A percentile compares a stretch with the other conserved stretches of the same genome.
phyloP scores from a whole-genome alignment of 92 coral and sea anemone genomes.

The Heteractis magnifica region DNA sequence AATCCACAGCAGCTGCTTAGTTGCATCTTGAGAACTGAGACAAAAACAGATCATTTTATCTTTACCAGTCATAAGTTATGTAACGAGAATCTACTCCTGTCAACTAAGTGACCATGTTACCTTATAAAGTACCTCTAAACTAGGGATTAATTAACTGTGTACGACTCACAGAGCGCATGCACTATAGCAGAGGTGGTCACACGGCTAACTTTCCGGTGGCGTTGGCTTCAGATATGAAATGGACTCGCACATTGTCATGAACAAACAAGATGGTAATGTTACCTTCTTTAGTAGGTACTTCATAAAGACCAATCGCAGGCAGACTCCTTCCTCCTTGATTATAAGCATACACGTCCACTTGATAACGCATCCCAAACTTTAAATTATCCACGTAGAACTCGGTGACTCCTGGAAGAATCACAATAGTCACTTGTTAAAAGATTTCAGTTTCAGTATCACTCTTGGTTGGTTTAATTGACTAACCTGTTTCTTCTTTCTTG shows the following conservation, averaged over 20 bases:
- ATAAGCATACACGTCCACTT: slow-evolving; percentile 45
- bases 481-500: slow-evolving; percentile 27
- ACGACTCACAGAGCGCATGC: too few species aligned
- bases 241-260: too few species aligned
- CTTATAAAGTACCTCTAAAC: too few species aligned
- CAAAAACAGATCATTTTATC: neutral
- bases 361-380: slow-evolving; percentile 45
- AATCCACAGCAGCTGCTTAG: neutral
- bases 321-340: slow-evolving; percentile 49
- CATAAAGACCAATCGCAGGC: slow-evolving; percentile 31
- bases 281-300: slow-evolving; percentile 27
- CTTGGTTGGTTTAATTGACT: neutral
- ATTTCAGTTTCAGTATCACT: too few species aligned
- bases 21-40: neutral
- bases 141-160: too few species aligned
- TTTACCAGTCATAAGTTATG: too few species aligned
- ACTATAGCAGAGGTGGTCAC: too few species aligned
- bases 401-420: slow-evolving; percentile 14
- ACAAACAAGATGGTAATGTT: neutral
- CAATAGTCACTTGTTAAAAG: too few species aligned
- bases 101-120: too few species aligned
- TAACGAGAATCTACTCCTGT: too few species aligned
- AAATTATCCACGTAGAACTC: slow-evolving; percentile 28
- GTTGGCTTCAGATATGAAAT: too few species aligned
- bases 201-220: too few species aligned